These are phyloP conservation scores for Cebus imitator DNA, from an alignment of 2,113 vertebrate species.

Conservation along the genomic window DNA sequence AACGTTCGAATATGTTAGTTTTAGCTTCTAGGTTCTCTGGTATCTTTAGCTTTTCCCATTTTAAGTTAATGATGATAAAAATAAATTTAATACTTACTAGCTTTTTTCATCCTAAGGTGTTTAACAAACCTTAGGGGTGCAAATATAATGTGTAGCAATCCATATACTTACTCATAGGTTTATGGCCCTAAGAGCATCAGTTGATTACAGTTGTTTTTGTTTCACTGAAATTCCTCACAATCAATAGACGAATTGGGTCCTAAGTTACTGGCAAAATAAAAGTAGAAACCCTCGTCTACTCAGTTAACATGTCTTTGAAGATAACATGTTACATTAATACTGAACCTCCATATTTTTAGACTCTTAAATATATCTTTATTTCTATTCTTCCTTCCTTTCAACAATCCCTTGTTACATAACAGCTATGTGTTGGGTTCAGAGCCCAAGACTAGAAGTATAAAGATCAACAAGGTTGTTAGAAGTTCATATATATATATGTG, in stretches of 20 bases:
- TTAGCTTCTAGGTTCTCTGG: constrained; percentile 26
- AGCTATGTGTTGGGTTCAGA: not conserved
- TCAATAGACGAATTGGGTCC: not conserved
- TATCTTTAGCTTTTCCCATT: constrained; percentile 35
- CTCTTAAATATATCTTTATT: not conserved
- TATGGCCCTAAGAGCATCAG: not conserved
- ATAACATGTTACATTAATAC: not conserved
- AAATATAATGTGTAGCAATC: not conserved
- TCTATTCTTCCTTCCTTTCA: not conserved
- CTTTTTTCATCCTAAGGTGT: constrained; percentile 41
- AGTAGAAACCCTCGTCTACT: not conserved
- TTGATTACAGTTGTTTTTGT: constrained; percentile 18
- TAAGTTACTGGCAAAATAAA: constrained; percentile 14
- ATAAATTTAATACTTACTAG: constrained; percentile 48
- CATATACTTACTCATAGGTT: not conserved
- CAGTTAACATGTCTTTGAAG: not conserved
- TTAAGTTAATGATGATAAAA: constrained; percentile 64
- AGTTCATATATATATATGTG: no score
- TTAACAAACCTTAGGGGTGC: not conserved
- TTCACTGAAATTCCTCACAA: not conserved
- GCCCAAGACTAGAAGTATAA: not conserved
- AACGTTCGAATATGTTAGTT: constrained; percentile 21
- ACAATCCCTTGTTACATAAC: not conserved
- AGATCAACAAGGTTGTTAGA: not conserved
- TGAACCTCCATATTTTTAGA: not conserved